phyloP scores from a whole-genome alignment of 1,140 invertebrate species.

The Aphidius gifuensis region DNA sequence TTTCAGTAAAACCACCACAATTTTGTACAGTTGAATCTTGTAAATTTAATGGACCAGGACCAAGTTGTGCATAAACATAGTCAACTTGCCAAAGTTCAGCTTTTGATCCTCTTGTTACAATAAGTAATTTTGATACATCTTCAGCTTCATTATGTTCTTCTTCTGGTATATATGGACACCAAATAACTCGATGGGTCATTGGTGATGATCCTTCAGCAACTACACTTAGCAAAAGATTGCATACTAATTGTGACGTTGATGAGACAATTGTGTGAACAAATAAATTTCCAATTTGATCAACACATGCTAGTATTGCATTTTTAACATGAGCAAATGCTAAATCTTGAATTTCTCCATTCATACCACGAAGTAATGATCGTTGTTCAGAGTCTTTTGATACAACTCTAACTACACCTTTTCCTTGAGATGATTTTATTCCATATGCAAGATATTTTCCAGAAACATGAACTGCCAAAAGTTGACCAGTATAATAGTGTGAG shows the following conservation, averaged over 20 bases:
- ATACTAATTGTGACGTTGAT: slow-evolving; percentile 59
- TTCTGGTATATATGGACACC: slow-evolving; percentile 88
- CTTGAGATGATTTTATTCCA: slow-evolving; percentile 73
- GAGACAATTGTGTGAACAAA: slow-evolving; percentile 79
- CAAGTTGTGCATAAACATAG: slow-evolving; percentile 38
- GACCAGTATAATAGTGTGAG: slow-evolving; percentile 77
- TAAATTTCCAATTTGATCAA: slow-evolving; percentile 79
- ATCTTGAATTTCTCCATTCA: slow-evolving; percentile 81
- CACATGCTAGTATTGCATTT: slow-evolving; percentile 77
- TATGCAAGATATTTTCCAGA: slow-evolving; percentile 85
- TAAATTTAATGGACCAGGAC: slow-evolving; percentile 31
- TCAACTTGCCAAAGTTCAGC: slow-evolving; percentile 58
- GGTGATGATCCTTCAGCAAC: slow-evolving; percentile 43
- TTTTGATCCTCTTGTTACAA: slow-evolving; percentile 74
- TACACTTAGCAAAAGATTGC: slow-evolving; percentile 57
- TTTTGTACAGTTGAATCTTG: slow-evolving; percentile 38
- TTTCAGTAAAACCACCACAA: slow-evolving; percentile 56
- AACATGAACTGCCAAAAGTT: slow-evolving; percentile 84
- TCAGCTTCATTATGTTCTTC: slow-evolving; percentile 60
- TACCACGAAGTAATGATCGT: slow-evolving; percentile 80
- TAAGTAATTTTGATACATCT: slow-evolving; percentile 74
- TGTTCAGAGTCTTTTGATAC: slow-evolving; percentile 73
- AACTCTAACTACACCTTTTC: slow-evolving; percentile 78
- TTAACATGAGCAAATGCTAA: slow-evolving; percentile 82
- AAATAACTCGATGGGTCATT: slow-evolving; percentile 68